Evolutionary conservation across 2,888 invertebrate species (phyloP).

Genomic region (Cryptocheilus praepositus): DNA sequence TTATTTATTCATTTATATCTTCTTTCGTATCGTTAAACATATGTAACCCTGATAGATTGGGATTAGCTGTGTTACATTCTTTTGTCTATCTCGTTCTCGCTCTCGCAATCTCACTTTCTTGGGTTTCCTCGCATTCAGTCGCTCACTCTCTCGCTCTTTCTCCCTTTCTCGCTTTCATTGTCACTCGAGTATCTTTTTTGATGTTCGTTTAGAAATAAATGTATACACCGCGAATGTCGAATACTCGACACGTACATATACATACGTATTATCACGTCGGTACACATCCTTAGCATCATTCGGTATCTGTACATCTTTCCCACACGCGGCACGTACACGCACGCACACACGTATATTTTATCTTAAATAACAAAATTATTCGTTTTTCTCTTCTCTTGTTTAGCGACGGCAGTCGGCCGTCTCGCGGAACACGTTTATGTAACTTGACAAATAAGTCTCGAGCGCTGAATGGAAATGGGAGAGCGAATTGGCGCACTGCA

Average conservation of each 20-base stretch:
- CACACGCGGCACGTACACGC: slow-evolving; percentile 10
- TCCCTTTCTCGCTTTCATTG: slow-evolving; percentile 19
- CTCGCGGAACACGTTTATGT: slow-evolving; percentile 45
- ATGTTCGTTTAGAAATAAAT: slow-evolving; percentile 21
- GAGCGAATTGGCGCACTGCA: slow-evolving; percentile 25
- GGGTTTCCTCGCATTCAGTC: slow-evolving; percentile 22
- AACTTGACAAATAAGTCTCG: slow-evolving; percentile 33
- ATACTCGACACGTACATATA: not conserved
- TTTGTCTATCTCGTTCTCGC: slow-evolving; percentile 23
- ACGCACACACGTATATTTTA: slow-evolving; percentile 10
- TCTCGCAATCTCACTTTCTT: slow-evolving; percentile 16
- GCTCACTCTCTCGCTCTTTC: slow-evolving; percentile 19
- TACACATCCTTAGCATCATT: slow-evolving; percentile 9
- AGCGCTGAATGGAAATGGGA: slow-evolving; percentile 21
- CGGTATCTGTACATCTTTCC: not conserved
- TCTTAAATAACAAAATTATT: slow-evolving; percentile 33
- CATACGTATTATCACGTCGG: not conserved
- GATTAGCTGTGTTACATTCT: slow-evolving; percentile 50
- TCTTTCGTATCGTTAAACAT: slow-evolving; percentile 65
- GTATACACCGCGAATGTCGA: not conserved
- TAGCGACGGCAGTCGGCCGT: slow-evolving; percentile 48
- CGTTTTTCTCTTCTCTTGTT: slow-evolving; percentile 25
- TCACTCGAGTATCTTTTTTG: slow-evolving; percentile 25
- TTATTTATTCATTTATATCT: slow-evolving; percentile 42
- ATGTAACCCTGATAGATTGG: slow-evolving; percentile 71